Percentiles rank a stretch among this genome's conserved stretches.
These are phyloP conservation scores for Bradypodion pumilum DNA, from an alignment of 2,797 vertebrate genomes.

Conservation along the genomic window DNA sequence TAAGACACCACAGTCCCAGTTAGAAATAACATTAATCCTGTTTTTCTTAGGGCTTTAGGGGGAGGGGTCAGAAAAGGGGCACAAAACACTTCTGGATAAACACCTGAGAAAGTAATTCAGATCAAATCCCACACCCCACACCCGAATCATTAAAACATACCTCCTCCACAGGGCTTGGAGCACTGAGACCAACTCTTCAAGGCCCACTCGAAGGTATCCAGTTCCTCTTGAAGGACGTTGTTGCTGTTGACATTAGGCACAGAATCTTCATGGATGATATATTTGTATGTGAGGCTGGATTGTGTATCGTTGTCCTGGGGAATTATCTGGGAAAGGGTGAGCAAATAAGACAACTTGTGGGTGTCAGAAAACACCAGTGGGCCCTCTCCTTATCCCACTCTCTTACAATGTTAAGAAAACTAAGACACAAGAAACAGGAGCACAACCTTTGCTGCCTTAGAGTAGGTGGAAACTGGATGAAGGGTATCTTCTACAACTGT, in stretches of 20 bases:
- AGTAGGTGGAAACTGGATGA: neutral
- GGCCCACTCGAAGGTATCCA: slow-evolving; percentile 91
- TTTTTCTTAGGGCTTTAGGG: too few species aligned
- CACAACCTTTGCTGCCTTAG: neutral
- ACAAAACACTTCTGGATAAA: neutral
- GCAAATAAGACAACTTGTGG: neutral
- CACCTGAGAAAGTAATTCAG: neutral
- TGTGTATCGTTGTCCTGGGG: slow-evolving; percentile 92
- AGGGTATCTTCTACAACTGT: too few species aligned
- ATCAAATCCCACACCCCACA: too few species aligned
- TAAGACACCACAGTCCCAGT: too few species aligned
- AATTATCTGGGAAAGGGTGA: slow-evolving; percentile 80
- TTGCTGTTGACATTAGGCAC: slow-evolving; percentile 92
- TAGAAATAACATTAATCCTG: too few species aligned
- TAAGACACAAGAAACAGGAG: neutral
- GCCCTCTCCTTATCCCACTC: too few species aligned
- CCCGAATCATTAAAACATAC: slow-evolving; percentile 72
- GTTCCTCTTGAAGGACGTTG: slow-evolving; percentile 94
- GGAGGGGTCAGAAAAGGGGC: neutral
- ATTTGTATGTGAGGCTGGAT: slow-evolving; percentile 92
- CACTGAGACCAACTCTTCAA: slow-evolving; percentile 97
- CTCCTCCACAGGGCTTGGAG: slow-evolving; percentile 92
- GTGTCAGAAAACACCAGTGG: too few species aligned
- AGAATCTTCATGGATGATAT: slow-evolving; percentile 96
- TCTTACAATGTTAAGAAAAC: too few species aligned